Conservation (phyloP, 2,113 vertebrate genomes). For the Leptosomus discolor region DNA sequence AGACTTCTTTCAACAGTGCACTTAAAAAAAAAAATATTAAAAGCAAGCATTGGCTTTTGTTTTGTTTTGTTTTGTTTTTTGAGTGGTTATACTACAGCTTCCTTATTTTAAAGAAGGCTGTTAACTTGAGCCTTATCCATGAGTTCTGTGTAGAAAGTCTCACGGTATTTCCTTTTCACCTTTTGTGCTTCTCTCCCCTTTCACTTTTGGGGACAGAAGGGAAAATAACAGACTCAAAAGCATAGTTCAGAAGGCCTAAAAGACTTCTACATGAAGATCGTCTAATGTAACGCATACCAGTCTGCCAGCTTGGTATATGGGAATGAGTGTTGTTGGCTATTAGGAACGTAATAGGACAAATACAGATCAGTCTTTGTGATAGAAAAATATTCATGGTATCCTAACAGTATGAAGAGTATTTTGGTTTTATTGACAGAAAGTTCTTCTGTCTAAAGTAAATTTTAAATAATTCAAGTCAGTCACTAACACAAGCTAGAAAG, state of each 20-base stretch:
- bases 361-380: background rate
- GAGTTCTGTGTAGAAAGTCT: background rate
- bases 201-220: background rate
- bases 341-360: background rate
- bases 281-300: background rate
- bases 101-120: background rate
- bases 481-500: background rate
- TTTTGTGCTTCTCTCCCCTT: background rate
- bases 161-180: background rate
- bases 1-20: background rate
- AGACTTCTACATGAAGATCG: accelerated
- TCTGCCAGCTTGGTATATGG: accelerated
- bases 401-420: background rate
- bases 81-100: background rate
- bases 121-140: background rate
- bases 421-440: background rate
- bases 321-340: background rate
- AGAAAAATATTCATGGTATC: background rate
- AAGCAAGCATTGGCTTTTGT: background rate
- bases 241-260: background rate
- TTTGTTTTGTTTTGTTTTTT: background rate
- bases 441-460: background rate
- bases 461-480: background rate
- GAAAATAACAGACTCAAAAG: background rate
- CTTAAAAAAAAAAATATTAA: background rate